These are phyloP conservation scores for Pipistrellus kuhlii DNA, from an alignment of 2,797 vertebrate genomes.

Conservation along the genomic window DNA sequence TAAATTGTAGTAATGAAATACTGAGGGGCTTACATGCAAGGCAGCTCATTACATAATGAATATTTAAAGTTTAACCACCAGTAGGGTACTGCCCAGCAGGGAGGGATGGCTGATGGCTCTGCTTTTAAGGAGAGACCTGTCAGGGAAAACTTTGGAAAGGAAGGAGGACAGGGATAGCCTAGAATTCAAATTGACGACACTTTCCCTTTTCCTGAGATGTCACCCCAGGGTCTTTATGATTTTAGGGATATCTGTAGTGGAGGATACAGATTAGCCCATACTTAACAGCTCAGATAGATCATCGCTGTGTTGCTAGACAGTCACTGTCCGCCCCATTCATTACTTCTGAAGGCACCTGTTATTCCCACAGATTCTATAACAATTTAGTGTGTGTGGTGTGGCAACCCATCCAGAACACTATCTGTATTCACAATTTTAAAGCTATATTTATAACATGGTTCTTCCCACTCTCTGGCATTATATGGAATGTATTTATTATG, in stretches of 20 bases:
- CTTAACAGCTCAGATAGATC: neutral
- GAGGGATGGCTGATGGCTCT: neutral
- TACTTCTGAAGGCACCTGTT: neutral
- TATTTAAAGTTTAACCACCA: constrained; percentile 15
- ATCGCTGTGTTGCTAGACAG: neutral
- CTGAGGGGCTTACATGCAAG: neutral
- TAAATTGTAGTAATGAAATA: constrained; percentile 54
- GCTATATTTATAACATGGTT: neutral
- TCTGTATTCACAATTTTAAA: neutral
- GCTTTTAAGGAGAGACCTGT: neutral
- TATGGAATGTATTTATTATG: neutral
- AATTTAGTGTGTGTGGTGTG: neutral
- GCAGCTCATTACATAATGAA: constrained; percentile 22
- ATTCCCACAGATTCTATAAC: neutral
- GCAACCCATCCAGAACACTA: neutral
- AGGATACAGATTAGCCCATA: neutral
- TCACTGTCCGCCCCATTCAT: neutral
- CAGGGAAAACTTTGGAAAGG: neutral
- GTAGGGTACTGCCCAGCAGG: neutral
- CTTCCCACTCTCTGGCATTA: neutral
- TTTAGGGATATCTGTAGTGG: neutral
- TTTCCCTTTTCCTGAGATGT: neutral
- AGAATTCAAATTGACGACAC: neutral
- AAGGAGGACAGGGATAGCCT: neutral
- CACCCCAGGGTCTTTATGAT: neutral